A percentile compares a stretch with the other conserved stretches of the same genome.
phyloP scores from a whole-genome alignment of 2,888 invertebrate genomes.

The Priocnemis perturbator region DNA sequence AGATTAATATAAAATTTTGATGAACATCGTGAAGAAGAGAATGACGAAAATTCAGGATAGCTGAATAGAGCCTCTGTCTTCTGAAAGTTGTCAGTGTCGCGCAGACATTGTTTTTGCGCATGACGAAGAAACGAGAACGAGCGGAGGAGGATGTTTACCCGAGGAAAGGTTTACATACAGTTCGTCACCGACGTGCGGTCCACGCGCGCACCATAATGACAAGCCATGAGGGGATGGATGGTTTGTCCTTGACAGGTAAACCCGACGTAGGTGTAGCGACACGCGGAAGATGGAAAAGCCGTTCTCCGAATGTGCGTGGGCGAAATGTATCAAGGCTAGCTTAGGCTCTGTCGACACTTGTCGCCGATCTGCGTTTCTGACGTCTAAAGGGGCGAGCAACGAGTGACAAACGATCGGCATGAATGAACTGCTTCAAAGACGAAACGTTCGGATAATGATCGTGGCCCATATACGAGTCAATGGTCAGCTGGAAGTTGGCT shows the following conservation, averaged over 20 bases:
- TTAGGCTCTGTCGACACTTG: constrained; percentile 56
- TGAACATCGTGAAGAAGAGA: too few species aligned
- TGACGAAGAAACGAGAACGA: constrained; percentile 49
- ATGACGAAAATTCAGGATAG: too few species aligned
- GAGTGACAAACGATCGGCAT: constrained; percentile 52
- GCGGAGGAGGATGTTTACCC: constrained; percentile 65
- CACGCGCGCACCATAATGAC: constrained; percentile 33
- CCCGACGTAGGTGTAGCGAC: constrained; percentile 68
- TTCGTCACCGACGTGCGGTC: constrained; percentile 5
- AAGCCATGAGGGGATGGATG: constrained; percentile 45
- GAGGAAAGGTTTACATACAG: constrained; percentile 31
- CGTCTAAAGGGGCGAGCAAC: constrained; percentile 54
- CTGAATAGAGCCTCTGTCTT: too few species aligned
- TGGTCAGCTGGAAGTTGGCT: too few species aligned
- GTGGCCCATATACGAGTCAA: constrained; percentile 11
- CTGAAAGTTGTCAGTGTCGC: too few species aligned
- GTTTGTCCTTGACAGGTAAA: constrained; percentile 64
- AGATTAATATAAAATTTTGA: too few species aligned
- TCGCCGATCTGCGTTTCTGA: constrained; percentile 48
- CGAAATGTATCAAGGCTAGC: constrained; percentile 70
- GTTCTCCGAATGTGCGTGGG: constrained; percentile 64
- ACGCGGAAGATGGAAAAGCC: constrained; percentile 73
- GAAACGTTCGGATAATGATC: constrained; percentile 13
- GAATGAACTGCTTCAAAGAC: constrained; percentile 44
- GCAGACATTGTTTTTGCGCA: too few species aligned